Percentiles rank a stretch among this genome's conserved stretches.
Conservation (phyloP, 2,113 vertebrate species). For the Sinocyclocheilus anshuiensis region DNA sequence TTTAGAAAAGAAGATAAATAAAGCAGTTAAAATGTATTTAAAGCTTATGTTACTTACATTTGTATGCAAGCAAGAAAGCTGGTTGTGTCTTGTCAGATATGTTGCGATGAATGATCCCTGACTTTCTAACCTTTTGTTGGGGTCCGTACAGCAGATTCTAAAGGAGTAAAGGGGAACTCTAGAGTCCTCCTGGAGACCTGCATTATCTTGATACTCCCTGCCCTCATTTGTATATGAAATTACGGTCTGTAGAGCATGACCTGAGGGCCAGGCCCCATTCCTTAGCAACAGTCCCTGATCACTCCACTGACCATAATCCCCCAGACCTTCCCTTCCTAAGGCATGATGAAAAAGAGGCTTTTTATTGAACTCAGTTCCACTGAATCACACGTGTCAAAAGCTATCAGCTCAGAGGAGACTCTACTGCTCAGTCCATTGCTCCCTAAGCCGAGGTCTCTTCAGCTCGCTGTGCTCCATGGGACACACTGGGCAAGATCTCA, state of each 20-base stretch:
- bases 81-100: constrained; percentile 6
- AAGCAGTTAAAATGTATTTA: constrained; percentile 49
- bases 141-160: constrained; percentile 55
- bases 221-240: constrained; percentile 71
- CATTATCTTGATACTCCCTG: constrained; percentile 66
- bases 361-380: constrained; percentile 23
- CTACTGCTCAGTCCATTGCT: constrained; percentile 33
- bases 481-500: constrained; percentile 1
- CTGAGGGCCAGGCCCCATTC: constrained; percentile 55
- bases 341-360: constrained; percentile 33
- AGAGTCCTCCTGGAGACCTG: constrained; percentile 59
- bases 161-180: constrained; percentile 14
- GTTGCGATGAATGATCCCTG: not conserved
- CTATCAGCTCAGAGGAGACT: constrained; percentile 46
- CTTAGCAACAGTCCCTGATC: constrained; percentile 52
- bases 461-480: constrained; percentile 19
- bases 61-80: not conserved
- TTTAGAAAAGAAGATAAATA: constrained; percentile 63
- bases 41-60: not conserved
- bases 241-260: constrained; percentile 66
- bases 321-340: constrained; percentile 6
- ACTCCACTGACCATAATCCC: constrained; percentile 50
- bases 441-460: not conserved
- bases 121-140: constrained; percentile 60
- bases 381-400: constrained; percentile 52